Percentiles rank a stretch among this genome's conserved stretches.
Conservation (phyloP, 2,888 invertebrate species). For the Callinectes sapidus region DNA sequence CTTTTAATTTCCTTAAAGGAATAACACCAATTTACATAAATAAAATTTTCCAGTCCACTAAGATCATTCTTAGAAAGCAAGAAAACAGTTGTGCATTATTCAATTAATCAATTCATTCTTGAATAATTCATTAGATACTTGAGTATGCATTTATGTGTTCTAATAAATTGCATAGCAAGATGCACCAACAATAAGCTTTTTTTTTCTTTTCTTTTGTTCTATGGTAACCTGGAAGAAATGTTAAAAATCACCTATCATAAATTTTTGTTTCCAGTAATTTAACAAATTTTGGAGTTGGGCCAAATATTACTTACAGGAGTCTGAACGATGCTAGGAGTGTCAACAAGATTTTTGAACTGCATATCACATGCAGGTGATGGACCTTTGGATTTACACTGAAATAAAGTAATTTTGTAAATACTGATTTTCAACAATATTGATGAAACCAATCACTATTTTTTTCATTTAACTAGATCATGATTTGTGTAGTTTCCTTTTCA, state of each 20-base stretch:
- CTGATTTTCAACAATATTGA: constrained; percentile 38
- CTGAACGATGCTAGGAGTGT: constrained; percentile 56
- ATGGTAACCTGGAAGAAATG: not conserved
- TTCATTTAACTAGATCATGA: not conserved
- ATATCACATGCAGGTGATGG: constrained; percentile 57
- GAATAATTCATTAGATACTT: not conserved
- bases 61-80: not conserved
- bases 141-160: not conserved
- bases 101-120: not conserved
- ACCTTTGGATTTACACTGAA: constrained; percentile 69
- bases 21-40: not conserved
- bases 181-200: not conserved
- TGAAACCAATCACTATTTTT: not conserved
- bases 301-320: constrained; percentile 66
- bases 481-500: not conserved
- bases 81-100: not conserved
- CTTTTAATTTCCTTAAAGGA: not conserved
- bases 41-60: not conserved
- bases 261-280: not conserved
- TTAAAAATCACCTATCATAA: not conserved
- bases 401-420: constrained; percentile 67
- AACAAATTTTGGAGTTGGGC: constrained; percentile 59
- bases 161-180: not conserved
- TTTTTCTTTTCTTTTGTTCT: not conserved
- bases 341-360: constrained; percentile 63